A percentile compares a stretch with the other conserved stretches of the same genome.
Evolutionary conservation across 2,797 vertebrate genomes (phyloP).

Genomic region (Euthynnus affinis): DNA sequence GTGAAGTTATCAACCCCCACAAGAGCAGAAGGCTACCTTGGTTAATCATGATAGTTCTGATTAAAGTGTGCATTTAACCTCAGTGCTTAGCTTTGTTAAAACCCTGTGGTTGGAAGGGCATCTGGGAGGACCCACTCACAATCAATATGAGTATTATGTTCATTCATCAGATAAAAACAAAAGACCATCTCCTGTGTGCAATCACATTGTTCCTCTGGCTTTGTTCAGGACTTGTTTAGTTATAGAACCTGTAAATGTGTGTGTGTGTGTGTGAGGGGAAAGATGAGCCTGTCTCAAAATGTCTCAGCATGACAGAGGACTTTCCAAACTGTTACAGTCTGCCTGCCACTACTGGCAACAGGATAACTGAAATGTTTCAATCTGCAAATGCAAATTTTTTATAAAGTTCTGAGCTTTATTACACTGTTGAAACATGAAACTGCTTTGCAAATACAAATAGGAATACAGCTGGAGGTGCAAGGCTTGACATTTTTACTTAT

Average conservation of each 20-base stretch:
- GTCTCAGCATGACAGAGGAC: slow-evolving; percentile 20
- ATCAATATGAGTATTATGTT: slow-evolving; percentile 57
- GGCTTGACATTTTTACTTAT: slow-evolving; percentile 56
- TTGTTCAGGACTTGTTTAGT: slow-evolving; percentile 29
- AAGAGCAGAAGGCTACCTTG: slow-evolving; percentile 10
- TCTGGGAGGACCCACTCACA: slow-evolving; percentile 30
- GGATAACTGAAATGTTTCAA: slow-evolving; percentile 20
- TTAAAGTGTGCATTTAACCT: slow-evolving; percentile 68
- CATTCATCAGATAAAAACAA: slow-evolving; percentile 45
- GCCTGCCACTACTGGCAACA: not conserved
- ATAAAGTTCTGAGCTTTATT: not conserved
- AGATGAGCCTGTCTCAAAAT: slow-evolving; percentile 3
- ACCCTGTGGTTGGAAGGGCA: slow-evolving; percentile 27
- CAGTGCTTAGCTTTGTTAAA: slow-evolving; percentile 38
- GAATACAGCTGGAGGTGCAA: not conserved
- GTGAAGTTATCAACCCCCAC: slow-evolving; percentile 20
- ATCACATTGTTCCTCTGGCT: slow-evolving; percentile 20
- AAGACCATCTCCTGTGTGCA: slow-evolving; percentile 33
- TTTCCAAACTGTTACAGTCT: slow-evolving; percentile 21
- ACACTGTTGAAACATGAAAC: not conserved
- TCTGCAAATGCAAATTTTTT: slow-evolving; percentile 7
- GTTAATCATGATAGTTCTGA: slow-evolving; percentile 61
- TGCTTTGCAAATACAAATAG: slow-evolving; percentile 16
- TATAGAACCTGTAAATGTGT: slow-evolving; percentile 20
- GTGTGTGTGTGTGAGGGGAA: not conserved